phyloP scores from a whole-genome alignment of 2,113 vertebrate species.

The Butastur rufipennis region DNA sequence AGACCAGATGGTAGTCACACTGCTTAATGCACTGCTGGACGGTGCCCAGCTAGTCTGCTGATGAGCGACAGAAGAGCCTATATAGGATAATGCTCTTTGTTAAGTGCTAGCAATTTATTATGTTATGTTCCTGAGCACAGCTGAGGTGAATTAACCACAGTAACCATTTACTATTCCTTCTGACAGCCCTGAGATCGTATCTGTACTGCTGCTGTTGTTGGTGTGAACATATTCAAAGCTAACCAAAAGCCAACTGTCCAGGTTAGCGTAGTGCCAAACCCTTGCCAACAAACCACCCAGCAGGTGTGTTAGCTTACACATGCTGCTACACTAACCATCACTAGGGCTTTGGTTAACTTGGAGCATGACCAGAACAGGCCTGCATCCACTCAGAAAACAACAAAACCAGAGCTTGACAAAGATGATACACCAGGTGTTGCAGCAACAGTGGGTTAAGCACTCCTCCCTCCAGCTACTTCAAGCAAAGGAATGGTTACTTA shows the following conservation, averaged over 20 bases:
- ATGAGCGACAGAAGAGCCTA: neutral
- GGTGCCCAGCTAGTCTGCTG: neutral
- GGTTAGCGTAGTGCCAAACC: neutral
- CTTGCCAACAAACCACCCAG: neutral
- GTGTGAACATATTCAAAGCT: neutral
- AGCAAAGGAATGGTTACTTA: neutral
- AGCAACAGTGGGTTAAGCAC: accelerated
- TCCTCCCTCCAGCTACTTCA: neutral
- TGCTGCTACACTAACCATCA: neutral
- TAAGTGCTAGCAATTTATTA: neutral
- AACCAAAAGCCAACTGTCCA: neutral
- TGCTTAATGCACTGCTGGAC: neutral
- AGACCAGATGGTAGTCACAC: neutral
- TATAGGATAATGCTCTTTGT: neutral
- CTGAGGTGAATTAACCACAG: neutral
- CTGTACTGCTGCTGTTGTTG: neutral
- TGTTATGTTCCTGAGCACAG: neutral
- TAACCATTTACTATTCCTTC: neutral
- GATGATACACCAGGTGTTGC: neutral
- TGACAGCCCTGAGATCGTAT: neutral
- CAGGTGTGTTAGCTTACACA: neutral
- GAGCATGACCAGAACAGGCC: neutral
- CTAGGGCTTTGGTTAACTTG: neutral
- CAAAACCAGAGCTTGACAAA: neutral
- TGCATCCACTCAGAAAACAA: neutral